Base-by-base conservation (phyloP, 2,888 invertebrate genomes). In the Pocota personata region DNA sequence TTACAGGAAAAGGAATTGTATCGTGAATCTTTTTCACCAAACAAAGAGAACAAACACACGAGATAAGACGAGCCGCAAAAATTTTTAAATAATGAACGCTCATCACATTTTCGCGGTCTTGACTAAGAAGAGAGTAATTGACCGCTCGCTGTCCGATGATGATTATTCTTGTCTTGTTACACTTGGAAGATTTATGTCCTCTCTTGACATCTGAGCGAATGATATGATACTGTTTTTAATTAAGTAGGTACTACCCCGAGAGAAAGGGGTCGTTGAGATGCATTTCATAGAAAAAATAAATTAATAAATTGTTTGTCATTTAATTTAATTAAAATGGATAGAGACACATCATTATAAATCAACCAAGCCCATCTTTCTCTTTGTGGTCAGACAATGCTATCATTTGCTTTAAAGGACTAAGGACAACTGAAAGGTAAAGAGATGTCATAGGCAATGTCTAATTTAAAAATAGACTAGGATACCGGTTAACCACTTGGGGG, bases 101-200 rank as follows among this genome's bases (percentile, higher is more conserved):
- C 12, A 30, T 6, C 21, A 21, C 64, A 48, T 16, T 67, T 52
- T 24, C 52, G 37, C 27, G 40, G 16, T 67, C 27, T 40, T 67
- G 37, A 50, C 21, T 50, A 14, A 37, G 14, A 16, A 50, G 21
- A 43, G 32, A 46, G 32, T 66, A 73, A 73, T 80, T 80, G 80
- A 30, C 79, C 35, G 10, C 37, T 40, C 7, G 19, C 21, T 57
- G 46, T 52, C 60, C 50, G 19, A 19, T 52, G 19, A 19, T 52
- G 35, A n/a, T 60, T 48, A 37, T 50, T 52, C n/a, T 71, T 35
- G 27, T 57, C 72, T 79, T 72, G 72, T 71, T 60, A 37, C 58
- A 48, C 60, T 52, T 3, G 14, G 55, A 37, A 64, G 71, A 72
- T 79, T 72, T 64, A 79, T 57, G 64, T 62, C 62, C n/a, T 55